Percentiles rank a stretch among this genome's conserved stretches.
These are phyloP conservation scores for Eclectus roratus DNA, from an alignment of 2,113 vertebrate genomes.

Conservation along the genomic window DNA sequence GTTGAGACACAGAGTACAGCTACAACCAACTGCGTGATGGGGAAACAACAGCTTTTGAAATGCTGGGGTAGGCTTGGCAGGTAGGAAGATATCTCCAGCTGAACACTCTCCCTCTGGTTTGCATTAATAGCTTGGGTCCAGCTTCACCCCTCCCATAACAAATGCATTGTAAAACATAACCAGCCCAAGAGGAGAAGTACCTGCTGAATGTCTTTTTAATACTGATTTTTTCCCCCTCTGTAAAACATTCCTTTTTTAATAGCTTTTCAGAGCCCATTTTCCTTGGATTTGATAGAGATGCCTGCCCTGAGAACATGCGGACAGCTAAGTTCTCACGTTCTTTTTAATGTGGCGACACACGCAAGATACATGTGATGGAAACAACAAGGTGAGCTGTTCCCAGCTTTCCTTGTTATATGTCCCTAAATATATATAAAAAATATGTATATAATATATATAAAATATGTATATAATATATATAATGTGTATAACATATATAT, in stretches of 20 bases:
- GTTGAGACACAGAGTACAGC: background rate
- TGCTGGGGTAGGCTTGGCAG: background rate
- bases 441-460: no score
- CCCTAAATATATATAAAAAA: no score
- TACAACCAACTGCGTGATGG: background rate
- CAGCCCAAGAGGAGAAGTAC: background rate
- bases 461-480: no score
- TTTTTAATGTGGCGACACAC: background rate
- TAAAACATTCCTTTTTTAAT: background rate
- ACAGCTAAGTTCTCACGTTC: background rate
- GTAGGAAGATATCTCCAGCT: slow-evolving; percentile 6
- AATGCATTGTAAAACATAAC: slow-evolving; percentile 7
- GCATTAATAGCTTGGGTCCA: slow-evolving; percentile 12
- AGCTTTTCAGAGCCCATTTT: background rate
- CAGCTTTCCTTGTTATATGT: background rate
- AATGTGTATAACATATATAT: no score
- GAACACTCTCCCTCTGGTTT: background rate
- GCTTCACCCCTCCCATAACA: background rate
- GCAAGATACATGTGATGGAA: background rate
- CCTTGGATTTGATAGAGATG: background rate
- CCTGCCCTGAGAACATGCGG: no score
- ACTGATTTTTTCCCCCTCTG: background rate
- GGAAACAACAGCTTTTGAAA: background rate
- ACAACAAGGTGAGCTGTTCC: background rate
- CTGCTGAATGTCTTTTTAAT: background rate